A percentile compares a stretch with the other conserved stretches of the same genome.
These are phyloP conservation scores for Phalacrocorax pelagicus DNA, from an alignment of 2,113 vertebrate genomes.

Conservation along the genomic window DNA sequence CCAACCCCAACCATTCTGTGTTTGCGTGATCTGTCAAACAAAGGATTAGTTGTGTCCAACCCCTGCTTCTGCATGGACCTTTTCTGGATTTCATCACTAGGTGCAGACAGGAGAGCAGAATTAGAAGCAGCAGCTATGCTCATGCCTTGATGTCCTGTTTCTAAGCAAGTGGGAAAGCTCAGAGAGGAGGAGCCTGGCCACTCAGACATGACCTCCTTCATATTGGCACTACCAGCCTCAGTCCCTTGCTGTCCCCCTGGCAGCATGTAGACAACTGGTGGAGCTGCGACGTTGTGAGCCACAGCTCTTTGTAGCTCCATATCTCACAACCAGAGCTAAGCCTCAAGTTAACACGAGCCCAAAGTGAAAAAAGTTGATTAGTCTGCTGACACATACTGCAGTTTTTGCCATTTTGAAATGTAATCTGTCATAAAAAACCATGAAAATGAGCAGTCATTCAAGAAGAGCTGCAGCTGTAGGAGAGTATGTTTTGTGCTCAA, in stretches of 20 bases:
- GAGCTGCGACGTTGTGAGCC: fast-evolving
- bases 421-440: not conserved
- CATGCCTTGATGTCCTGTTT: not conserved
- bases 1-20: too few species aligned
- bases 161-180: not conserved
- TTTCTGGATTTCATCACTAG: not conserved
- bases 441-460: not conserved
- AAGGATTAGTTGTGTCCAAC: not conserved
- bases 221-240: fast-evolving
- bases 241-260: fast-evolving
- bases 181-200: not conserved
- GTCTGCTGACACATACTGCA: not conserved
- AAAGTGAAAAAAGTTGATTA: not conserved
- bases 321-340: not conserved
- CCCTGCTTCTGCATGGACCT: not conserved
- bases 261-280: fast-evolving
- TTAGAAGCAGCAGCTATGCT: not conserved
- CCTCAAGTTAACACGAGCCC: not conserved
- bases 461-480: conserved; percentile 1
- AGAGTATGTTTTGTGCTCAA: not conserved
- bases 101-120: not conserved
- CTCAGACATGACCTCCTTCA: fast-evolving
- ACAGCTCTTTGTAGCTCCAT: not conserved
- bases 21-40: not conserved
- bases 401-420: not conserved